Evolutionary conservation across 2,113 vertebrate genomes (phyloP), one percentile per base, ranked within the genome.

Genomic region (Brachionichthys hirsutus): DNA sequence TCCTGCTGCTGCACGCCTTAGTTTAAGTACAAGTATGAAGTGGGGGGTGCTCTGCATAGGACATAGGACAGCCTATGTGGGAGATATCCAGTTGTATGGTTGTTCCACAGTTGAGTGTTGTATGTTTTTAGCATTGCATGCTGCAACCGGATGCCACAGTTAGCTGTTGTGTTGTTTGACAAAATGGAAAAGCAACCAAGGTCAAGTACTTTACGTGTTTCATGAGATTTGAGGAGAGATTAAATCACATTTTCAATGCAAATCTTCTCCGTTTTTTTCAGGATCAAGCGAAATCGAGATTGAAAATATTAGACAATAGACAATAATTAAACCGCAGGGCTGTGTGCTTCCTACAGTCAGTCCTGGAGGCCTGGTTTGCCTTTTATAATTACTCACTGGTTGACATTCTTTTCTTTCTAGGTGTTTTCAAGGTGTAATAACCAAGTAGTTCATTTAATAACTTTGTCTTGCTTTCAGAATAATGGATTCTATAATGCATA

Each of bases 351-450:
- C 59, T 34, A 34, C 56, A 51, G 46, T 45, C 56, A 40, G 48
- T 47, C 59, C 20, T 35, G 53, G 14, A 38, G 13, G 22, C 68
- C 82, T 35, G 51, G 66, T 84, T 81, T 79, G 35, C 42, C 51
- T 61, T 13, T 54, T 52, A 67, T 69, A 12, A n/a, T 65, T 45
- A 17, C 34, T 54, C 2, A 7, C 54, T 36, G 3, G 19, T 7
- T 20, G n/a, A 17, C 43, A 46, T 63, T 44, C 1, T 44, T 44
- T 46, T 46, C 41, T n/a, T 54, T 34, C 54, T 3, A 53, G 10
- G 13, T 15, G 53, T 66, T 41, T 58, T 12, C 51, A 20, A 57
- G 9, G 30, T 40, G 3, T 40, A 40, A 40, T 12, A 40, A 40
- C 24, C 24, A 6, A 8, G 24, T 30, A 30, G 24, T 30, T 30